Conservation (phyloP, 2,888 invertebrate species). For the Rhingia rostrata region DNA sequence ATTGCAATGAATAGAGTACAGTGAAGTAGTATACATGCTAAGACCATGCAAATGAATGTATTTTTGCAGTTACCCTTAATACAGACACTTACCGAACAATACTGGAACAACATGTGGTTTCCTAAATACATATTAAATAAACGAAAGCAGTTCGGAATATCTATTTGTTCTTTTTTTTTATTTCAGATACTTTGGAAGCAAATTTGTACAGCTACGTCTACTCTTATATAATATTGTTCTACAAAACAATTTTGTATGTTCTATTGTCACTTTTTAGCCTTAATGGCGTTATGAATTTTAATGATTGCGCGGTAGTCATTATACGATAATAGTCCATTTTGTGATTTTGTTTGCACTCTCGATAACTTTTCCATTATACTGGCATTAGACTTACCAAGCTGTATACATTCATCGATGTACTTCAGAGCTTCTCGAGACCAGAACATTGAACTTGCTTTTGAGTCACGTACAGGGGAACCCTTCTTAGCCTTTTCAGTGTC, state of each 20-base stretch:
- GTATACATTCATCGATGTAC: slow-evolving; percentile 78
- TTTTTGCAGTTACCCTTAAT: no score
- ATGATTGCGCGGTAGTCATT: slow-evolving; percentile 81
- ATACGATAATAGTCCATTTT: slow-evolving; percentile 80
- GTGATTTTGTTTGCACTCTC: slow-evolving; percentile 79
- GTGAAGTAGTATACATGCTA: no score
- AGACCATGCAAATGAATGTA: no score
- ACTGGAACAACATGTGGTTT: no score
- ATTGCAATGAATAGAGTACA: no score
- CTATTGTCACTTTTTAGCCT: slow-evolving; percentile 74
- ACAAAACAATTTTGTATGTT: slow-evolving; percentile 58
- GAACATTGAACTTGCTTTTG: slow-evolving; percentile 77
- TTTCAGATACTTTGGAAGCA: slow-evolving; percentile 49
- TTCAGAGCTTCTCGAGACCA: slow-evolving; percentile 82
- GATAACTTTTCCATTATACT: slow-evolving; percentile 77
- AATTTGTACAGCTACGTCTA: slow-evolving; percentile 57
- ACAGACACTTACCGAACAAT: no score
- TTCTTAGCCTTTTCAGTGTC: slow-evolving; percentile 15
- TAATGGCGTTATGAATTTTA: slow-evolving; percentile 78
- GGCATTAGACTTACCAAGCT: slow-evolving; percentile 70
- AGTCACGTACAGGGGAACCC: slow-evolving; percentile 6
- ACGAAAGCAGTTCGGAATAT: no score
- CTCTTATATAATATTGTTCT: slow-evolving; percentile 50
- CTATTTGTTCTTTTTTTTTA: no score
- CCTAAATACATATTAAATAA: no score